phyloP scores from a whole-genome alignment of 2,888 invertebrate genomes.

The Perizoma affinitatum region DNA sequence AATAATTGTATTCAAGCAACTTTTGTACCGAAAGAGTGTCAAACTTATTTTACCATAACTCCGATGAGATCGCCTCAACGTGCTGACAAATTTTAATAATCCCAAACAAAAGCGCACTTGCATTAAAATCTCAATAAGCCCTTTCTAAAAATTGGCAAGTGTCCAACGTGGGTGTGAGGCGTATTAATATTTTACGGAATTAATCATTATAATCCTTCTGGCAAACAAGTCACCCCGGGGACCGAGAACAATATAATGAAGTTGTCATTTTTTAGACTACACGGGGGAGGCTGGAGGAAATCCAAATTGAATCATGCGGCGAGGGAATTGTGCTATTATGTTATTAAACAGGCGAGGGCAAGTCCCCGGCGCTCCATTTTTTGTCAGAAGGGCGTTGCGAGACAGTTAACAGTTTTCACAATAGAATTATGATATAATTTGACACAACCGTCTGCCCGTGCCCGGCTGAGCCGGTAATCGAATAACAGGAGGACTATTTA shows the following conservation, averaged over 20 bases:
- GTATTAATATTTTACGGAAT: conserved; percentile 83
- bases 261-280: conserved; percentile 84
- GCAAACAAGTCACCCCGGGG: conserved; percentile 82
- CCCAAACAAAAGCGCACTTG: conserved; percentile 70
- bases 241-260: conserved; percentile 82
- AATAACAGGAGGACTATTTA: conserved; percentile 33
- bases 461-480: conserved; percentile 47
- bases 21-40: too few species aligned
- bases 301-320: conserved; percentile 88
- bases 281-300: conserved; percentile 84
- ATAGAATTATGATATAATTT: conserved; percentile 84
- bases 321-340: conserved; percentile 88
- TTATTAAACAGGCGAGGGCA: conserved; percentile 86
- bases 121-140: conserved; percentile 70
- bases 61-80: conserved; percentile 31
- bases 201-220: conserved; percentile 83
- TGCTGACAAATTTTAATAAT: conserved; percentile 49
- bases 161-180: conserved; percentile 75
- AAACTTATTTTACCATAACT: not conserved
- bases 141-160: conserved; percentile 69
- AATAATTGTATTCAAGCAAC: too few species aligned
- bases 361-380: conserved; percentile 79
- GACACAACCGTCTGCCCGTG: conserved; percentile 64
- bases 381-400: conserved; percentile 76
- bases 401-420: conserved; percentile 84